Base-by-base conservation (phyloP, 1,140 invertebrate genomes). In the Heterodera carotae region DNA sequence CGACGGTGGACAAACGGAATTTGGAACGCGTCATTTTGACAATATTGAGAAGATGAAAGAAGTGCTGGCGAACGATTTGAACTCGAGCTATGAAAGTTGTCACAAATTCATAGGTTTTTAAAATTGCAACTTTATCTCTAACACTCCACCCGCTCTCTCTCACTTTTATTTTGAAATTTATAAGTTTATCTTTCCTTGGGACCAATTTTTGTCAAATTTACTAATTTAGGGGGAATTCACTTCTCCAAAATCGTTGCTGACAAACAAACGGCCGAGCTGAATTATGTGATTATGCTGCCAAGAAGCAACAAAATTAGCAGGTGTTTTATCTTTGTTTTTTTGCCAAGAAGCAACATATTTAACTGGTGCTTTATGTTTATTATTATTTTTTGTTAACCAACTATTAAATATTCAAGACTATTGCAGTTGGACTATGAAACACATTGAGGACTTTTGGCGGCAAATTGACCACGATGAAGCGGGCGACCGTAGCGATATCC, bases 401-500 rank as follows among this genome's bases (percentile, higher is more conserved):
- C 12, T 43, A 43, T 43, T 43, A 8, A 12, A 43, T 8, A 43
- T 43, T 43, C 5, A 22, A 22, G 1, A 56, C 0, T 4, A 22
- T 0, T 22, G 5, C 12, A 56, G 2, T 2, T 56, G 48, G 48
- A 0, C 15, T 2, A 56, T 56, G 48, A 1, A 22, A 18, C 15
- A 5, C 12, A 56, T 56, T 56, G 22, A 22, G 0, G 0, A 25
- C 53, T 82, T 82, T 29, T 82, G 81, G 81, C 79, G 62, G 5
- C 72, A 84, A n/a, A 74, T 82, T 34, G 79, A 74, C 31, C 72
- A 75, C 4, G 67, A 84, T 43, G 36, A 77, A 39, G 18, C 33
- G 18, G 25, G 48, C 2, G 33, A 77, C 43, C 31, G 71, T 29
- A 84, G 75, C 67, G 25, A 39, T n/a, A 84, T 82, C 29, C 81